Conservation (phyloP, 2,888 invertebrate genomes). For the Drosophila longiperda region DNA sequence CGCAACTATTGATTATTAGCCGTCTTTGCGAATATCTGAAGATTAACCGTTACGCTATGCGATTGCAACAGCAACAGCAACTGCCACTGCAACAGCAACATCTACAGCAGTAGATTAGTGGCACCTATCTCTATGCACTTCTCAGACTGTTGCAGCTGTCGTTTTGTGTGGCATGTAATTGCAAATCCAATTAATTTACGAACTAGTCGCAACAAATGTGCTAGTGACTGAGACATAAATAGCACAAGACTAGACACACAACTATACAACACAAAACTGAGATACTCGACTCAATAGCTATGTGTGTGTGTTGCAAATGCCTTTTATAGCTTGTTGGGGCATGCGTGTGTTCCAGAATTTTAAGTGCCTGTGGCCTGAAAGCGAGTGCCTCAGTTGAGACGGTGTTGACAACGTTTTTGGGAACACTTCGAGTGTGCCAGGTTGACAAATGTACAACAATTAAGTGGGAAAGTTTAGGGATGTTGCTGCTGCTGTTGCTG, state of each 20-base stretch:
- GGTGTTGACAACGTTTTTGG: slow-evolving; percentile 33
- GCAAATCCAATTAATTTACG: slow-evolving; percentile 81
- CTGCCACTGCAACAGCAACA: slow-evolving; percentile 3
- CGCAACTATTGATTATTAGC: slow-evolving; percentile 19
- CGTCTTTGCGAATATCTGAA: slow-evolving; percentile 13
- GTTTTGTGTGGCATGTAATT: slow-evolving; percentile 67
- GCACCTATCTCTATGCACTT: slow-evolving; percentile 42
- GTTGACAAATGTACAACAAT: slow-evolving; percentile 76
- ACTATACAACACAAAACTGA: slow-evolving; percentile 35
- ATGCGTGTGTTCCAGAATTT: slow-evolving; percentile 53
- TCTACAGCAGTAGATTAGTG: slow-evolving; percentile 35
- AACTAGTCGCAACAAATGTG: slow-evolving; percentile 76
- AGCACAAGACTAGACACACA: slow-evolving; percentile 61
- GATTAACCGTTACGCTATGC: slow-evolving; percentile 7
- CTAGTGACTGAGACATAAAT: slow-evolving; percentile 78
- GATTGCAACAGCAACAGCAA: slow-evolving; percentile 16
- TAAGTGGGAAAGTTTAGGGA: slow-evolving; percentile 65
- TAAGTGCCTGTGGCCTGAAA: slow-evolving; percentile 43
- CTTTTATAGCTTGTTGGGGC: slow-evolving; percentile 38
- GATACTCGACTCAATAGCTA: slow-evolving; percentile 2
- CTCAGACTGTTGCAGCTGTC: slow-evolving; percentile 25
- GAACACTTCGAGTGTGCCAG: slow-evolving; percentile 46
- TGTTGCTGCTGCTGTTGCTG: slow-evolving; percentile 28
- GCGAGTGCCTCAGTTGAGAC: neutral
- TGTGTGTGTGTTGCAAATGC: slow-evolving; percentile 19